Base-by-base conservation (phyloP, 2,888 invertebrate genomes). In the Anoncus sp. region DNA sequence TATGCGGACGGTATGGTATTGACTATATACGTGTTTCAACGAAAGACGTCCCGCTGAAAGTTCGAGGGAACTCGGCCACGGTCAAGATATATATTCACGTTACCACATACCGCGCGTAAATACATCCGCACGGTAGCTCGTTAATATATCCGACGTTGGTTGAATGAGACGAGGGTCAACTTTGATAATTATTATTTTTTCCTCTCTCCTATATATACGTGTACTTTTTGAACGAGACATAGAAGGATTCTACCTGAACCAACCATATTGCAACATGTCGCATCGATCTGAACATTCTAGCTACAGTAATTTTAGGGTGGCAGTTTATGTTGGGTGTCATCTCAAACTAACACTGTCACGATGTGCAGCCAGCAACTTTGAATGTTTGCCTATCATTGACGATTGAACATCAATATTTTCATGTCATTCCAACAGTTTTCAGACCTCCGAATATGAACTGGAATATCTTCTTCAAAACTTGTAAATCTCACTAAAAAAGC, bases 21-120 rank as follows among this genome's bases (percentile, higher is more conserved):
- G 31, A 4, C 4, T 31, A 31, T 31, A 31, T 31, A 7, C 7
- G 31, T 31, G 31, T 31, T 31, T 31, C 31, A 31, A 31, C 31
- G 31, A 31, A 31, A 31, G 31, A 31, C 31, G 31, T 31, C 31
- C 31, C 31, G 31, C 31, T 7, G 31, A 7, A 31, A 4, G 31
- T 31, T 31, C 31, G 31, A 7, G 7, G 4, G 7, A 7, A 4
- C 31, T 31, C 31, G 31, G 31, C 7, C 4, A 31, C 7, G 5
- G 31, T 7, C 4, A 31, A 31, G 31, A n/a, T n/a, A n/a, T n/a
- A 31, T 31, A 31, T 31, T 31, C 31, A 31, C 31, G 31, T n/a
- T 53, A 66, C 66, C 66, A 53, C 66, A 66, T 66, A 66, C 66
- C 66, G 66, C 38, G 66, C 51, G 66, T 53, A 51, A 66, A 66